Base-by-base conservation (phyloP, 2,797 vertebrate genomes). In the Catamblyrhynchus diadema region DNA sequence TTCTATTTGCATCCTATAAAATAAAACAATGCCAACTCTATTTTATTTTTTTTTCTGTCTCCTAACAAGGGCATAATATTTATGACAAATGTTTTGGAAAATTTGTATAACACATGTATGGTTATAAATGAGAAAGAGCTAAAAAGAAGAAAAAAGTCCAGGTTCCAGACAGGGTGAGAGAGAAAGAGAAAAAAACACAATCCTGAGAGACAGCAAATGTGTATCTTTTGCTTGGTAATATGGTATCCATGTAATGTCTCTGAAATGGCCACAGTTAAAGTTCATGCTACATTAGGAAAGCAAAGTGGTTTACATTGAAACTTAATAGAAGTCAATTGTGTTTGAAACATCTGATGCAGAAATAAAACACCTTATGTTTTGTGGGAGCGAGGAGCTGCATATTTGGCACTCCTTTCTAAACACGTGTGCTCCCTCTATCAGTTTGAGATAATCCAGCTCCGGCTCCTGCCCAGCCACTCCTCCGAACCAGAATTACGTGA, bases 271-370 rank as follows among this genome's bases (percentile, higher is more conserved):
- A 93, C 91, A 92, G 92, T 94, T 97, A 85, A 98, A 97, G 94
- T 97, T 96, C 94, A 96, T 97, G 97, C 92, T 97, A 92, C 90
- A 94, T 96, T 96, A 97, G 97, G 93, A 97, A 97, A 96, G 97
- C 96, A 98, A 98, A 97, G 96, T 98, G 96, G 95, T 97, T 97
- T 97, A 95, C 96, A 97, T 95, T 96, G 94, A 97, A 97, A 97
- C 97, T 97, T 97, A 98, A 94, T 97, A 97, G 96, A 97, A 98
- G 97, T 96, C 98, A 97, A 97, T 98, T 97, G 96, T 94, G 96
- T 97, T 97, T 97, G 97, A 97, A 97, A 94, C 96, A 87, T 97
- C 96, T 97, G 96, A 97, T 97, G 97, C 93, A 97, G 95, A 95
- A 98, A 94, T 42, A 59, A 45, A 62, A 96, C 97, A 95, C 94